Base-by-base conservation (phyloP, 2,113 vertebrate genomes). In the Arenaria interpres region DNA sequence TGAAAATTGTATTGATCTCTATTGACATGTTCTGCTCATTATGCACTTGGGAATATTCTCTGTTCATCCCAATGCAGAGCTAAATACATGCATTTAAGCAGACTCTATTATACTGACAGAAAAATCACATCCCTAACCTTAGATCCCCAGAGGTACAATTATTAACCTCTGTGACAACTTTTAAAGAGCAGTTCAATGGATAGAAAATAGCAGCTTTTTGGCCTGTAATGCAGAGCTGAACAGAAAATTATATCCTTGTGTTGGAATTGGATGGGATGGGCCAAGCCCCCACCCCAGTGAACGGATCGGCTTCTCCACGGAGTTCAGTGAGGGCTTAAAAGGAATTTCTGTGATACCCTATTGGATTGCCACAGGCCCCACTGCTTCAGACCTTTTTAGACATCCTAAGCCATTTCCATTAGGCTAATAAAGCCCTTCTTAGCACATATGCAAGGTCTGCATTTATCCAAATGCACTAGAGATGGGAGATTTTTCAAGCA, bases 1-100 rank as follows among this genome's bases (percentile, higher is more conserved):
- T 93, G 86, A 88, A 93, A 91, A 94, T 68, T 33, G 19, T 50
- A 93, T 94, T 67, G 92, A 94, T 93, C 75, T 86, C 54, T 85
- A 69, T 92, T 73, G 90, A 88, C 71, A 78, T 56, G 27, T 89
- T 85, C 85, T 89, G 64, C 69, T 93, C 50, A n/a, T 86, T 68
- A 66, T 37, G 39, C 75, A 35, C 46, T 74, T 64, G 79, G 77
- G 89, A 94, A 87, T 83, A 73, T 33, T 88, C 89, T 94, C 80
- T 81, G 85, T 78, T 88, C 63, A 69, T 87, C 71, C 88, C 81
- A 69, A 5, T 45, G 84, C 51, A 66, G 63, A 89, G 66, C 56
- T 89, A 68, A 86, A 93, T 35, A 60, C 17, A 21, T 66, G 59
- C 83, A 92, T 94, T 93, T 88, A 66, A 66, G 74, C 72, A 87